Evolutionary conservation across 1,140 invertebrate species (phyloP).

Genomic region (Oedothorax gibbosus): DNA sequence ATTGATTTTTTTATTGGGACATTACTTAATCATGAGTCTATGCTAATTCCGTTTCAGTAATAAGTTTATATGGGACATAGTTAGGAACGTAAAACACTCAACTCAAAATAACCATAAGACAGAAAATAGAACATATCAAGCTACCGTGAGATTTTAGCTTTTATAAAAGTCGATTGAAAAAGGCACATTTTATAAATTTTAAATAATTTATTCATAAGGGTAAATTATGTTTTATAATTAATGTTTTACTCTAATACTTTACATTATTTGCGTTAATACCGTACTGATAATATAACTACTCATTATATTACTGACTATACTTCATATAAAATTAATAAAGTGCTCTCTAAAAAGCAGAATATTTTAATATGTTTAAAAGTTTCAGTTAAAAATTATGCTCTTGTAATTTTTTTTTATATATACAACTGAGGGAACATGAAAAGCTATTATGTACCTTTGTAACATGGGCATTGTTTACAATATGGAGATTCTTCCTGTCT

Average conservation of each 20-base stretch:
- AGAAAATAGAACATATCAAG: background rate
- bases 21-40: no score
- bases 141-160: no score
- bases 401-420: background rate
- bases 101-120: background rate
- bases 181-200: no score
- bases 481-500: slow-evolving; percentile 83
- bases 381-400: background rate
- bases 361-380: background rate
- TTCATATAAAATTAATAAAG: background rate
- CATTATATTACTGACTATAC: background rate
- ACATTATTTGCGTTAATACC: background rate
- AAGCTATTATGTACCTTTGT: slow-evolving; percentile 27
- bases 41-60: no score
- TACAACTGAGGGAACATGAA: background rate
- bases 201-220: no score
- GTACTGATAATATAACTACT: background rate
- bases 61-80: no score
- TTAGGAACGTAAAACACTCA: no score
- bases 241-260: background rate
- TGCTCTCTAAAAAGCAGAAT: background rate
- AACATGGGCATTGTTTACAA: slow-evolving; percentile 68
- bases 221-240: background rate
- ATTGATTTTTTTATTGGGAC: background rate
- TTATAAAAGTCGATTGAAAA: no score